Percentiles rank a stretch among this genome's conserved stretches.
Conservation (phyloP, 2,113 vertebrate species). For the Brachyistius frenatus region DNA sequence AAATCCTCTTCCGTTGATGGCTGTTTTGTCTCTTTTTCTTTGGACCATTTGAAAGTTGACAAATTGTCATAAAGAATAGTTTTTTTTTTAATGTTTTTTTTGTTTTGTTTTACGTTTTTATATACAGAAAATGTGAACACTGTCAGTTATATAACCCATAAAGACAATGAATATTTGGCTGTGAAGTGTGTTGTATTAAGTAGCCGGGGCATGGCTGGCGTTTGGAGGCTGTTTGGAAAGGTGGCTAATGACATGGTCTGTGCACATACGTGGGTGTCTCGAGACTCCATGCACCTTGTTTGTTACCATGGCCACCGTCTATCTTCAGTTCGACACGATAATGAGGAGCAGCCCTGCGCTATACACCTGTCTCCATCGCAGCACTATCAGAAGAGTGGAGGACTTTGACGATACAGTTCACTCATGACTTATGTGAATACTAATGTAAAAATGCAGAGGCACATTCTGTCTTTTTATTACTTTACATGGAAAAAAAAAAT, state of each 20-base stretch:
- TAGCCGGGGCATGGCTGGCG: conserved; percentile 19
- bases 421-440: conserved; percentile 80
- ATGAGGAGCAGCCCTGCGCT: conserved; percentile 50
- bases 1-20: conserved; percentile 75
- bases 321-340: conserved; percentile 45
- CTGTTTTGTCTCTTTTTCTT: conserved; percentile 58
- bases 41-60: conserved; percentile 59
- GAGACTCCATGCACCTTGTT: conserved; percentile 44
- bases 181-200: conserved; percentile 62
- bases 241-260: background rate
- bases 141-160: conserved; percentile 55
- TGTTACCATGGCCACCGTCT: conserved; percentile 52
- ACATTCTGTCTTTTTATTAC: conserved; percentile 84
- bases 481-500: conserved; percentile 63
- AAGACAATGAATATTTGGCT: conserved; percentile 63
- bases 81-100: conserved; percentile 40
- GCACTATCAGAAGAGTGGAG: conserved; percentile 47
- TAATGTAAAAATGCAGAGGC: conserved; percentile 84
- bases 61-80: conserved; percentile 51
- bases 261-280: conserved; percentile 18
- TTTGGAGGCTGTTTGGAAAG: conserved; percentile 25
- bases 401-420: conserved; percentile 65
- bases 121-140: conserved; percentile 80
- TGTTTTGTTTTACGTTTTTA: conserved; percentile 49
- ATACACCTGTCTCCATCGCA: conserved; percentile 53